Percentiles rank a stretch among this genome's conserved stretches.
These are phyloP conservation scores for Etheostoma cragini DNA, from an alignment of 2,113 vertebrate genomes.

Conservation along the genomic window DNA sequence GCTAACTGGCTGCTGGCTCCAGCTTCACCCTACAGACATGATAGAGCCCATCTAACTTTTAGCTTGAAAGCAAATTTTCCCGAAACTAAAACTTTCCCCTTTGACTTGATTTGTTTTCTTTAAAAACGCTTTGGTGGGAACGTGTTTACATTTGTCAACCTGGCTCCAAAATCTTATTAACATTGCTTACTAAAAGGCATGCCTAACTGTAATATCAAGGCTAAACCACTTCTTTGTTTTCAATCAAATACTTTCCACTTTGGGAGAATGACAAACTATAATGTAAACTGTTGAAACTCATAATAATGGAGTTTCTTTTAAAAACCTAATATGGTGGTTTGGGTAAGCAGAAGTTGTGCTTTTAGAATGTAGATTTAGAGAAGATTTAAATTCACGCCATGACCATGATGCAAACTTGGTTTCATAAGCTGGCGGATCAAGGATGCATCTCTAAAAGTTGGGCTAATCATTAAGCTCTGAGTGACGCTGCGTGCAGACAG, in stretches of 20 bases:
- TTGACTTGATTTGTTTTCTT: too few relatives aligned
- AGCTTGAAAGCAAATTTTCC: not conserved
- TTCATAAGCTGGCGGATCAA: not conserved
- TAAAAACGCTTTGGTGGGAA: too few relatives aligned
- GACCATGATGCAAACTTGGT: not conserved
- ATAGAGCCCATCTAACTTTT: not conserved
- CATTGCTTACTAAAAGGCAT: not conserved
- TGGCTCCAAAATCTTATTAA: not conserved
- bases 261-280: not conserved
- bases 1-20: too few relatives aligned
- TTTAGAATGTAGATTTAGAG: not conserved
- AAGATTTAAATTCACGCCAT: not conserved
- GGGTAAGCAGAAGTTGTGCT: not conserved
- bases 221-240: not conserved
- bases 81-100: not conserved
- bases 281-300: not conserved
- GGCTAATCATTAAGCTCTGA: constrained; percentile 34
- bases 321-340: not conserved
- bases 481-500: constrained; percentile 49
- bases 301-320: not conserved
- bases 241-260: not conserved
- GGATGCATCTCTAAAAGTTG: constrained; percentile 38
- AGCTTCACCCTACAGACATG: too few relatives aligned
- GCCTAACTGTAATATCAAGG: not conserved
- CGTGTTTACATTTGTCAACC: not conserved